These are phyloP conservation scores for Orestias chungarensis DNA, from an alignment of 2,797 vertebrate genomes.

Conservation along the genomic window DNA sequence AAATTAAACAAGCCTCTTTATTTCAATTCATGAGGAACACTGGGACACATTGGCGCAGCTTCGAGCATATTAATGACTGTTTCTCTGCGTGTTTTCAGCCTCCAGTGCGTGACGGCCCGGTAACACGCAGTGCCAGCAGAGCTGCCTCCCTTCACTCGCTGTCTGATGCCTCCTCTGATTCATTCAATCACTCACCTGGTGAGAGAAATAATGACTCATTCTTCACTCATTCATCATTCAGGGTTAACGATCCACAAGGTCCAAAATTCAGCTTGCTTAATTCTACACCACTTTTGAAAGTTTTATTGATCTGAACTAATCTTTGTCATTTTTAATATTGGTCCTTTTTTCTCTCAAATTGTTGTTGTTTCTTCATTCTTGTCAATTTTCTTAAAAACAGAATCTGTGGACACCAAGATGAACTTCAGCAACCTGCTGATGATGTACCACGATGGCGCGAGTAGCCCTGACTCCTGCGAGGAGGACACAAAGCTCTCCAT, in stretches of 20 bases:
- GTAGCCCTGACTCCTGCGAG: conserved; percentile 82
- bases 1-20: background rate
- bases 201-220: conserved; percentile 34
- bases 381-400: conserved; percentile 43
- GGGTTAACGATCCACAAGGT: conserved; percentile 17
- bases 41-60: background rate
- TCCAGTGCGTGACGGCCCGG: conserved; percentile 78
- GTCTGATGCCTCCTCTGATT: conserved; percentile 85
- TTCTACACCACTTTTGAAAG: background rate
- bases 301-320: background rate
- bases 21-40: conserved; percentile 1
- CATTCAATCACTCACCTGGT: conserved; percentile 83
- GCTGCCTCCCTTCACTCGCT: conserved; percentile 83
- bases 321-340: background rate
- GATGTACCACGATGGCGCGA: conserved; percentile 84
- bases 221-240: conserved; percentile 8
- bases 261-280: background rate
- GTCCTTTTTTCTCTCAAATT: background rate
- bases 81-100: conserved; percentile 80
- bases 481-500: conserved; percentile 86
- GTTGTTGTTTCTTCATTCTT: conserved; percentile 1
- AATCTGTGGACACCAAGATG: conserved; percentile 81
- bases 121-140: conserved; percentile 72
- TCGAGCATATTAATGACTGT: conserved; percentile 22
- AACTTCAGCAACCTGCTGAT: conserved; percentile 83